phyloP scores from a whole-genome alignment of 2,113 vertebrate species.

The Dasyprocta punctata region DNA sequence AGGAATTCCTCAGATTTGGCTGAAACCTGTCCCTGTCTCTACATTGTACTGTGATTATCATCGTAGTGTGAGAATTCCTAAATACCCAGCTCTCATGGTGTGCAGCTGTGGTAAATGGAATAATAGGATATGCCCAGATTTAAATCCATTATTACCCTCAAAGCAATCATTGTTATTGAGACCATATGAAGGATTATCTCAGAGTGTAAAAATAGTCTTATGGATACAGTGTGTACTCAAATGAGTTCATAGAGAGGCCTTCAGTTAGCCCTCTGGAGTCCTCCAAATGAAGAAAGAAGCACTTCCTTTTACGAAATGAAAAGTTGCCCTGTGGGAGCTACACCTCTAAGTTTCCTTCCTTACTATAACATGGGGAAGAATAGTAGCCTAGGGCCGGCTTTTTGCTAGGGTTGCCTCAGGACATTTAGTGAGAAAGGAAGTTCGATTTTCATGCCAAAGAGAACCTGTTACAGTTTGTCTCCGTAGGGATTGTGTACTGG shows the following conservation, averaged over 20 bases:
- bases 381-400: too few species aligned
- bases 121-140: constrained; percentile 22
- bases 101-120: constrained; percentile 45
- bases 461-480: background rate
- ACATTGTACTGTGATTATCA: background rate
- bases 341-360: too few species aligned
- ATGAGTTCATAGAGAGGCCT: background rate
- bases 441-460: background rate
- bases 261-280: background rate
- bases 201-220: background rate
- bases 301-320: background rate
- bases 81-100: constrained; percentile 12
- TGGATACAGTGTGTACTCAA: background rate
- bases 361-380: fast-evolving
- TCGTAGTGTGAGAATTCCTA: background rate
- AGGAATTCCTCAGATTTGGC: background rate
- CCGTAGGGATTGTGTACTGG: background rate
- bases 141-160: background rate
- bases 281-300: background rate
- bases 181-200: constrained; percentile 35
- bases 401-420: background rate
- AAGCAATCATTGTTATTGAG: constrained; percentile 38
- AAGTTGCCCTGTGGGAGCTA: background rate
- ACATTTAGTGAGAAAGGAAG: background rate
- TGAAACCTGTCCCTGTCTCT: background rate